Evolutionary conservation across 2,113 vertebrate genomes (phyloP).

Genomic region (Engraulis encrasicolus): DNA sequence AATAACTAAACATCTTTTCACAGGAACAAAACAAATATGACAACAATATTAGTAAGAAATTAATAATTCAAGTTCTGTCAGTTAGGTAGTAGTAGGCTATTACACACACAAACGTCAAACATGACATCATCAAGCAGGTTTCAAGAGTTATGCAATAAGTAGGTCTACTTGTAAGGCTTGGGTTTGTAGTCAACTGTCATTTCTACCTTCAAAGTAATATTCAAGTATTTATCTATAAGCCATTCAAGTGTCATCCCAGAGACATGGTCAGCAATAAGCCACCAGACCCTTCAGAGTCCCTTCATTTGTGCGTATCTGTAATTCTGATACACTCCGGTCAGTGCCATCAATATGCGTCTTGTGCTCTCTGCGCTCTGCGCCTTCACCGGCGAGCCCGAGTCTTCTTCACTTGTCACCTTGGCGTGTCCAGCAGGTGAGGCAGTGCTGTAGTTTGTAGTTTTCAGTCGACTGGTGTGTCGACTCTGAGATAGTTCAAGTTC

Average conservation of each 20-base stretch:
- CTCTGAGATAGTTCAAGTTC: no score
- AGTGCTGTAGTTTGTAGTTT: conserved; percentile 19
- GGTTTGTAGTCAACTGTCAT: not conserved
- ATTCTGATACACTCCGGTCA: not conserved
- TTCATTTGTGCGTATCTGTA: not conserved
- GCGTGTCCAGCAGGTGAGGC: not conserved
- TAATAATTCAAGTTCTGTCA: conserved; percentile 54
- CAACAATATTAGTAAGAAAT: conserved; percentile 44
- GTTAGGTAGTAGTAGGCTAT: conserved; percentile 28
- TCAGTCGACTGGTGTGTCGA: not conserved
- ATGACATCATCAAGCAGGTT: conserved; percentile 15
- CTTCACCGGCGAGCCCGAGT: not conserved
- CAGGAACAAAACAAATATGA: conserved; percentile 19
- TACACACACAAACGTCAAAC: conserved; percentile 21
- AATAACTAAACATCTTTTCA: conserved; percentile 45
- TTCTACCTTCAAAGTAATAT: not conserved
- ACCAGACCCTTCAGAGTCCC: conserved; percentile 37
- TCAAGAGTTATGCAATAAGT: conserved; percentile 6
- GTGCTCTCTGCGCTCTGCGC: no score
- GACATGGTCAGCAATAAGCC: not conserved
- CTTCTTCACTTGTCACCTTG: not conserved
- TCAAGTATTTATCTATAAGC: conserved; percentile 46
- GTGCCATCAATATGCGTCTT: not conserved
- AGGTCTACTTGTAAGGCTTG: conserved; percentile 22
- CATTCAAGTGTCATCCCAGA: conserved; percentile 61